Base-by-base conservation (phyloP, 2,888 invertebrate species). In the Drosophila parthenogenetica region DNA sequence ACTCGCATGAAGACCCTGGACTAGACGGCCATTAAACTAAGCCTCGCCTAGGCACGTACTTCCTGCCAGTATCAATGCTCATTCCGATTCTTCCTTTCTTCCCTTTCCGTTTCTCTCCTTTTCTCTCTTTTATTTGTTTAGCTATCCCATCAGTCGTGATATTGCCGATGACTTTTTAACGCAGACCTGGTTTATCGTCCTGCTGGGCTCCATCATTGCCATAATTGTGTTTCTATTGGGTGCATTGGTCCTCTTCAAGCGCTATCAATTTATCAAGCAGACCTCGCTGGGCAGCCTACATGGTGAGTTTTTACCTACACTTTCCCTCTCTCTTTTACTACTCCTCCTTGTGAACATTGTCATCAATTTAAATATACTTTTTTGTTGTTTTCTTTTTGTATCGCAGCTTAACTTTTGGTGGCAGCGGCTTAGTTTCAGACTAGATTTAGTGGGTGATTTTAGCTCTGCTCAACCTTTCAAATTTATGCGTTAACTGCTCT, bases 131-230 rank as follows among this genome's bases (percentile, higher is more conserved):
- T 42, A n/a, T 58, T 67, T 67, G 68, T 93, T 89, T 93, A 94
- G 90, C 80, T 93, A 94, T 91, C 94, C 93, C 87, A 92, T 92
- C 87, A 92, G 91, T 91, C 92, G 92, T 81, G 92, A 92, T 92
- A 91, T 93, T 87, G 94, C 95, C 75, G 95, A 95, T 89, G 96
- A 96, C 92, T 95, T 96, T 90, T 94, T 96, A 89, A 95, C 96
- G 83, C 96, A 97, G 93, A 96, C 97, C 69, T 97, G 97, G 97
- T 97, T 97, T 93, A 96, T 97, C 93, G 96, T 96, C 81, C 94
- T 97, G 83, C 94, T 97, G 82, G 97, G 97, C 87, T 96, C 96
- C 87, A 95, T 97, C 93, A 95, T 97, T 76, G 95, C 97, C 91
- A 95, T 97, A 79, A 96, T 97, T 94, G 94, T 97, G 80, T 94